Evolutionary conservation across 2,113 vertebrate genomes (phyloP).

Genomic region (Triplophysa dalaica): DNA sequence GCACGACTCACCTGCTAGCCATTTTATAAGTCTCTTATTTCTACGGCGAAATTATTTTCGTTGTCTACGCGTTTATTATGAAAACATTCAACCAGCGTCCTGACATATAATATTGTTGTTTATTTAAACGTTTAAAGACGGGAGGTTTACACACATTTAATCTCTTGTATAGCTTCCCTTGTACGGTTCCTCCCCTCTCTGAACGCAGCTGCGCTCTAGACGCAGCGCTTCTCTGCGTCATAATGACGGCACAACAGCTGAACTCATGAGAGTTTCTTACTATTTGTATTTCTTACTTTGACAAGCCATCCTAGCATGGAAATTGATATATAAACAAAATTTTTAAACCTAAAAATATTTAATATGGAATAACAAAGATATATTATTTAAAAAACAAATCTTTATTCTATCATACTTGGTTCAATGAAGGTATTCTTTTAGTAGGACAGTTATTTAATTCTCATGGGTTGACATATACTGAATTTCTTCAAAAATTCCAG

Average conservation of each 20-base stretch:
- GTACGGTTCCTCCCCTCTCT: not conserved
- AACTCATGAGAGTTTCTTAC: not conserved
- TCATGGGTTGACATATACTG: too few species aligned
- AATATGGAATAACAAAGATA: too few species aligned
- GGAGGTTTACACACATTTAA: constrained; percentile 13
- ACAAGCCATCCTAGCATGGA: too few species aligned
- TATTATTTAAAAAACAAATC: too few species aligned
- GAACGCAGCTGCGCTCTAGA: not conserved
- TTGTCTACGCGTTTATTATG: constrained; percentile 39
- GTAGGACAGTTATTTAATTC: too few species aligned
- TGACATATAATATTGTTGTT: not conserved
- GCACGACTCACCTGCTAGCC: constrained; percentile 68
- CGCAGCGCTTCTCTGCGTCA: constrained; percentile 39
- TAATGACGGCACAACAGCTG: not conserved
- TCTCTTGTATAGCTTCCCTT: not conserved
- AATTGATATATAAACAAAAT: too few species aligned
- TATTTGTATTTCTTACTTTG: too few species aligned
- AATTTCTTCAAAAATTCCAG: too few species aligned
- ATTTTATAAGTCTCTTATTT: constrained; percentile 46
- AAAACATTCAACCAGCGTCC: constrained; percentile 6
- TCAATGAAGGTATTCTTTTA: too few species aligned
- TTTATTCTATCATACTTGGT: too few species aligned
- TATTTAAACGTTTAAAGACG: constrained; percentile 21
- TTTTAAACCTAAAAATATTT: too few species aligned
- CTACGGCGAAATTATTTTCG: constrained; percentile 29